Conservation (phyloP, 2,888 invertebrate species). For the Drosophila flavopinicola region DNA sequence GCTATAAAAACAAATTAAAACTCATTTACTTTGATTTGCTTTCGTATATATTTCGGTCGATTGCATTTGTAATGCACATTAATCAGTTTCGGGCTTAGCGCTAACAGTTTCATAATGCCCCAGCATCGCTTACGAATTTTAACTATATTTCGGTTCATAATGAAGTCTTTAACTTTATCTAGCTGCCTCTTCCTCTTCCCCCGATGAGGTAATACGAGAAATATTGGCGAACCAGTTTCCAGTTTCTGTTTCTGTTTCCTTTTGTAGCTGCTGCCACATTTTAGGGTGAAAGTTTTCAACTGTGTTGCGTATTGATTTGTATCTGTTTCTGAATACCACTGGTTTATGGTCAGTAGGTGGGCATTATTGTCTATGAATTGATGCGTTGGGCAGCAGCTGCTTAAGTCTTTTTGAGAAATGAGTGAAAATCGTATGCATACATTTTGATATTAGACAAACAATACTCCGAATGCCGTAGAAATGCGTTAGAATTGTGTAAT, state of each 20-base stretch:
- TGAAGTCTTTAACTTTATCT: slow-evolving; percentile 40
- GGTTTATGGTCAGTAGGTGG: slow-evolving; percentile 66
- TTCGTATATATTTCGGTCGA: slow-evolving; percentile 23
- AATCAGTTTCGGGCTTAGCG: slow-evolving; percentile 29
- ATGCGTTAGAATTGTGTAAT: slow-evolving; percentile 16
- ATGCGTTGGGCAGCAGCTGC: slow-evolving; percentile 8
- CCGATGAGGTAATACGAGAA: slow-evolving; percentile 67
- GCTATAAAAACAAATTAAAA: slow-evolving; percentile 36
- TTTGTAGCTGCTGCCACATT: slow-evolving; percentile 31
- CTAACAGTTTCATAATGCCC: slow-evolving; percentile 33
- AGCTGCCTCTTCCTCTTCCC: slow-evolving; percentile 2
- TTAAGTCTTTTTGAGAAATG: slow-evolving; percentile 37
- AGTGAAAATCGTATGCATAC: slow-evolving; percentile 37
- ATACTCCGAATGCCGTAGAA: neutral
- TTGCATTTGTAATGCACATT: slow-evolving; percentile 49
- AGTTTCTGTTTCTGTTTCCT: slow-evolving; percentile 39
- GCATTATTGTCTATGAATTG: slow-evolving; percentile 38
- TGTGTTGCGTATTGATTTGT: slow-evolving; percentile 37
- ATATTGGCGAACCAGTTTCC: slow-evolving; percentile 73
- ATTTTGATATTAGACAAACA: slow-evolving; percentile 1
- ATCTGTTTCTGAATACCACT: slow-evolving; percentile 8
- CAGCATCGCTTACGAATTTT: slow-evolving; percentile 34
- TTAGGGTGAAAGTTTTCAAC: slow-evolving; percentile 65
- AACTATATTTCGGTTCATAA: slow-evolving; percentile 23
- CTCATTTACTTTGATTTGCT: slow-evolving; percentile 29